A percentile compares a stretch with the other conserved stretches of the same genome.
Conservation (phyloP, 2,113 vertebrate species). For the Trichechus manatus region DNA sequence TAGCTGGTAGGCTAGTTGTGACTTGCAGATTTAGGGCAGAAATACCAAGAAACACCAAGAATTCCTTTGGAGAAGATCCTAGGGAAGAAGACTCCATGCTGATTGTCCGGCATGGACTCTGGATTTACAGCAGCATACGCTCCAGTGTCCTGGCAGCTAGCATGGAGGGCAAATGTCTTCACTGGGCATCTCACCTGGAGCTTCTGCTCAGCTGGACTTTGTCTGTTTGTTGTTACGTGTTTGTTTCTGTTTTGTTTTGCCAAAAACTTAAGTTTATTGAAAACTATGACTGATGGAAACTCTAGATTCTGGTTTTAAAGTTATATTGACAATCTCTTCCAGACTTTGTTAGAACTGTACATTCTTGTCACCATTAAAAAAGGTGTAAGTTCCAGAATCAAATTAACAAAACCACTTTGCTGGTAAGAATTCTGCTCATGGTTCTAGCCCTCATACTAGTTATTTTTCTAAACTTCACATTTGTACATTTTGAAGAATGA, state of each 20-base stretch:
- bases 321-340: conserved; percentile 52
- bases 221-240: not conserved
- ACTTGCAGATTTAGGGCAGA: not conserved
- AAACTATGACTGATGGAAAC: conserved; percentile 81
- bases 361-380: conserved; percentile 40
- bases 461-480: not conserved
- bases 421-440: not conserved
- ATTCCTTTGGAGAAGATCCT: not conserved
- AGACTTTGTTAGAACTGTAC: conserved; percentile 58
- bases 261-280: conserved; percentile 78
- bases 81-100: not conserved
- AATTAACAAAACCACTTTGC: conserved; percentile 6
- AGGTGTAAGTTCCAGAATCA: not conserved
- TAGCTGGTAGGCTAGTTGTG: not conserved
- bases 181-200: not conserved
- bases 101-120: not conserved
- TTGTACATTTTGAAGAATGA: not conserved
- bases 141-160: not conserved
- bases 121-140: rapidly evolving
- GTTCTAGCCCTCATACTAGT: not conserved
- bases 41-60: not conserved
- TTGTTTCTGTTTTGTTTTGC: not conserved
- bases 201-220: not conserved
- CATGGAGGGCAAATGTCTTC: not conserved
- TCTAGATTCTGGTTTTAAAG: conserved; percentile 81